phyloP scores from a whole-genome alignment of 2,888 invertebrate species.

The Rhagonycha lutea region DNA sequence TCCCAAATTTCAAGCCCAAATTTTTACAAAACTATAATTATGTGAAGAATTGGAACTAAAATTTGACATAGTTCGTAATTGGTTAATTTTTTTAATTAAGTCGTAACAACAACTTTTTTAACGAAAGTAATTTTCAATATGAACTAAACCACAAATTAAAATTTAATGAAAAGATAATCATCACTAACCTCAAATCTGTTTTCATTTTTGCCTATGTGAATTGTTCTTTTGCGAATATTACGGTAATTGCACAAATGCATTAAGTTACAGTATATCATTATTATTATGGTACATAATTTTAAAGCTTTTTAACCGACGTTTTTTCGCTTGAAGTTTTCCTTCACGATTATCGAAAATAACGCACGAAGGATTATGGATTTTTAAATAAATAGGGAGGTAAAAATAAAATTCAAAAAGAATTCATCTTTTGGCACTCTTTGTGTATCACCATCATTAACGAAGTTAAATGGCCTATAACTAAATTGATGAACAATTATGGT shows the following conservation, averaged over 20 bases:
- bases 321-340: background rate
- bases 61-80: too few relatives aligned
- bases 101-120: too few relatives aligned
- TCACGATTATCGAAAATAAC: background rate
- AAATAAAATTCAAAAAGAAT: background rate
- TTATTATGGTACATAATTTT: background rate
- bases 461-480: background rate
- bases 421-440: background rate
- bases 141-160: too few relatives aligned
- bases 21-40: background rate
- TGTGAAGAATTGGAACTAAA: too few relatives aligned
- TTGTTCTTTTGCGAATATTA: too few relatives aligned
- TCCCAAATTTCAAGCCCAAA: background rate
- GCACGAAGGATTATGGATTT: background rate
- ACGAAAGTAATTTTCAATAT: too few relatives aligned
- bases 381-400: background rate
- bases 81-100: too few relatives aligned
- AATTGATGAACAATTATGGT: background rate
- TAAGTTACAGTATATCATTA: too few relatives aligned
- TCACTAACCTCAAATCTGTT: too few relatives aligned
- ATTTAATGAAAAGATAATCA: too few relatives aligned
- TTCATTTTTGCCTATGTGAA: too few relatives aligned
- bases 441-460: background rate
- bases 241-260: too few relatives aligned
- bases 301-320: background rate